Evolutionary conservation across 2,888 invertebrate species (phyloP).

Genomic region (Gymnosoma rotundatum): DNA sequence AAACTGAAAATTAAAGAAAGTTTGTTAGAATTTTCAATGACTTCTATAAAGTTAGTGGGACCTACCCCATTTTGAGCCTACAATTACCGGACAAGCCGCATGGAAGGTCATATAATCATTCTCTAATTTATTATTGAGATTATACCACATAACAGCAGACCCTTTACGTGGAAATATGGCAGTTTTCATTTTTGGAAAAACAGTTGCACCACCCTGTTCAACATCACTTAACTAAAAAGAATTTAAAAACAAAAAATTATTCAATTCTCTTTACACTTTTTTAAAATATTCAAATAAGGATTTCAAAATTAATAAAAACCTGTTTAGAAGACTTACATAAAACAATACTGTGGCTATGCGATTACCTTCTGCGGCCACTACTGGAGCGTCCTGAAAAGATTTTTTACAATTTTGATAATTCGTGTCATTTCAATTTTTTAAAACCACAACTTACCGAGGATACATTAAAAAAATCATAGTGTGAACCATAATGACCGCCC

Average conservation of each 20-base stretch:
- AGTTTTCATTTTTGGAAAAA: conserved; percentile 93
- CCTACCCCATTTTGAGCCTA: conserved; percentile 80
- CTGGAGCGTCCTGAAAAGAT: conserved; percentile 36
- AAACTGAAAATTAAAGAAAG: conserved; percentile 83
- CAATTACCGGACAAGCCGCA: conserved; percentile 79
- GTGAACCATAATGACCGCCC: conserved; percentile 78
- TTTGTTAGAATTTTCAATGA: background rate
- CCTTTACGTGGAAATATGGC: conserved; percentile 93
- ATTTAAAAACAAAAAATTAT: conserved; percentile 21
- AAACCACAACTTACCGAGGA: conserved; percentile 72
- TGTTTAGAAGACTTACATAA: conserved; percentile 77
- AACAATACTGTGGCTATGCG: conserved; percentile 80
- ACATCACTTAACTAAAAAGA: conserved; percentile 94
- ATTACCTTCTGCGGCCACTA: conserved; percentile 73
- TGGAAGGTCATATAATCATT: conserved; percentile 75
- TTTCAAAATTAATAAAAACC: background rate
- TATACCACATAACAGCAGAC: conserved; percentile 81
- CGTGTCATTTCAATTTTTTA: too few species aligned
- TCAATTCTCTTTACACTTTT: too few species aligned
- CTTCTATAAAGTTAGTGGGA: background rate
- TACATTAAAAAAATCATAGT: conserved; percentile 77
- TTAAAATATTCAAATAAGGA: too few species aligned
- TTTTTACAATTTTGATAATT: background rate
- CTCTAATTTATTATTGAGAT: conserved; percentile 74
- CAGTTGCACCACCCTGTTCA: conserved; percentile 97